Evolutionary conservation across 2,888 invertebrate genomes (phyloP).

Genomic region (Sinotaia quadrata): DNA sequence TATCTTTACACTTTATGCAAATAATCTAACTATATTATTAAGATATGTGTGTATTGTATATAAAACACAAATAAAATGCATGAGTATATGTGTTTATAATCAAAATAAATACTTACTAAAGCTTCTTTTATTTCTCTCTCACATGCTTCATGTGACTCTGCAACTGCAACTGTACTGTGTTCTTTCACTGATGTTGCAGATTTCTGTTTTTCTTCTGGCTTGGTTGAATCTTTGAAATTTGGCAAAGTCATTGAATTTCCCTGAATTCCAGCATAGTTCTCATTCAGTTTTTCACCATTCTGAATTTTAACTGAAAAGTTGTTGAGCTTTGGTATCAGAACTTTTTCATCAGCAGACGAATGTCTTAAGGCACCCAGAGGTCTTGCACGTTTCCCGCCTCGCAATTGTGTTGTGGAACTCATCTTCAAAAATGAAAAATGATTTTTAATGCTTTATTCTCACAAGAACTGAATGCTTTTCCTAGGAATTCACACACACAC

Average conservation of each 20-base stretch:
- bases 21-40: too few relatives aligned
- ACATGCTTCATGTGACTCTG: constrained; percentile 47
- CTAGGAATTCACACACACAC: too few relatives aligned
- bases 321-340: constrained; percentile 28
- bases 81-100: too few relatives aligned
- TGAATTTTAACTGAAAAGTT: not conserved
- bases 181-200: not conserved
- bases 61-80: too few relatives aligned
- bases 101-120: constrained; percentile 53
- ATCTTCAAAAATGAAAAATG: not conserved
- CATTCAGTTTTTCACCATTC: constrained; percentile 28
- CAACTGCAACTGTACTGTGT: constrained; percentile 45
- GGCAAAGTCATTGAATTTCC: constrained; percentile 53
- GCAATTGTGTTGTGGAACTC: constrained; percentile 8
- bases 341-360: constrained; percentile 20
- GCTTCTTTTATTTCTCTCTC: constrained; percentile 56
- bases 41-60: too few relatives aligned
- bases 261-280: constrained; percentile 41
- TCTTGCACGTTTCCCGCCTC: constrained; percentile 23
- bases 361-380: constrained; percentile 31
- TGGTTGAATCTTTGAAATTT: constrained; percentile 37
- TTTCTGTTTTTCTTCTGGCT: not conserved
- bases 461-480: too few relatives aligned
- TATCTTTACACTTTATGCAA: too few relatives aligned
- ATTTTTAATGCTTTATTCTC: not conserved